Evolutionary conservation across 2,113 vertebrate species (phyloP), one percentile per base, ranked within the genome.

Genomic region (Microcebus jonahi): DNA sequence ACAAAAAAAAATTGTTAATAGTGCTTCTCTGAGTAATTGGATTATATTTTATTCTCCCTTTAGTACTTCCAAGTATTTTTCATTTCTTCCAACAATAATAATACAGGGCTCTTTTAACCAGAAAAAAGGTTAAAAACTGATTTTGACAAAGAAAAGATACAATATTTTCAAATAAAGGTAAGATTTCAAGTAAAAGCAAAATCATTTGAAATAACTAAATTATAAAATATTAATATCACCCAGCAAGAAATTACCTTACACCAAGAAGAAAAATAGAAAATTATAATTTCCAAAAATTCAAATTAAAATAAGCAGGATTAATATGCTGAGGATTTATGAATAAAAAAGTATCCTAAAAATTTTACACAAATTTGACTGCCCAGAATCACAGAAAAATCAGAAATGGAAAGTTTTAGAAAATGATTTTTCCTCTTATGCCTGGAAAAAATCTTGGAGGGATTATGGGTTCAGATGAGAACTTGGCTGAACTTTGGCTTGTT

Each of bases 401-500:
- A 93, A 96, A 97, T 89, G 96, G 82, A 88, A 96, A 97, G 36
- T 93, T 94, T 96, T 59, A 86, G 50, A 97, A 97, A 97, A 86
- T 80, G 12, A 77, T 63, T 96, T 97, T 97, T 93, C 81, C 71
- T 95, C 65, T 84, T 87, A 68, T 12, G 79, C 77, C 86, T 96
- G 71, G 93, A 89, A 88, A 80, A 85, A 86, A 75, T 73, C 73
- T 65, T 93, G 70, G 91, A 86, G 34, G 42, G 63, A 91, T 91
- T 95, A 61, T 1, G 27, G 85, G 8, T 94, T 95, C 76, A 53
- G 70, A 84, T 7, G 53, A 97, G 82, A 95, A 82, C 48, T 70
- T 88, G 85, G 61, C 67, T n/a, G 0, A 92, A 71, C 53, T 79
- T 53, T 18, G 84, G n/a, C 65, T 86, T 70, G 13, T 84, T 96